Evolutionary conservation across 2,797 vertebrate species (phyloP), one percentile per base, ranked within the genome.

Genomic region (Sardinella longiceps): DNA sequence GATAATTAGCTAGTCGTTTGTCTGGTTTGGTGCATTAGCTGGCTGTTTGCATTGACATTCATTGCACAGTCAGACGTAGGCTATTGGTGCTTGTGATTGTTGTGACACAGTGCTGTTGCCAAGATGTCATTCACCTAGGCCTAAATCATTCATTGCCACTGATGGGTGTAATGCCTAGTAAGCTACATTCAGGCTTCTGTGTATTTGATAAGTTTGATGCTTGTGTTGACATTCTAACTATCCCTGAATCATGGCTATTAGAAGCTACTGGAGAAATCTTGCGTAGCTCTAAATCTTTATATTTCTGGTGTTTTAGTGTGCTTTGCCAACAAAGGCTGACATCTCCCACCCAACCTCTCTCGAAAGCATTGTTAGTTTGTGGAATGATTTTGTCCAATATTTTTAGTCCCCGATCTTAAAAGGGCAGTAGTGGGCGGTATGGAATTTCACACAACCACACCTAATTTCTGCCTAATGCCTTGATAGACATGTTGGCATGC

Each of bases 401-500:
- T 66, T 60, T 66, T 14, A 5, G 20, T 30, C 9, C 60, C 9
- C 28, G 28, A 66, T 30, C 2, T n/a, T 30, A 30, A 12, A 28
- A 30, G 28, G 25, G 9, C 60, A 66, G 11, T 30, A 12, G 60
- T 66, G 60, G 60, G 60, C 23, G 60, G 58, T 30, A 60, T 60
- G 58, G 58, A 60, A 66, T 66, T 66, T 66, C 60, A 66, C 60
- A 66, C 60, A 66, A 66, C 60, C 60, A 66, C 58, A 60, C 58
- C 53, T 58, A 28, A 25, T 60, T 28, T 60, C 11, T 25, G 0
- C 23, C 23, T 60, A 28, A 60, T 60, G 58, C 58, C 56, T 60
- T 1, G 56, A 60, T 60, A 60, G 23, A 66, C 28, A 33, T 66
- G 25, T 30, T 66, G 11, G 60, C 28, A 1, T 30, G 60, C 25